A percentile compares a stretch with the other conserved stretches of the same genome.
phyloP scores from a whole-genome alignment of 2,888 invertebrate genomes.

The Spialia ferax region DNA sequence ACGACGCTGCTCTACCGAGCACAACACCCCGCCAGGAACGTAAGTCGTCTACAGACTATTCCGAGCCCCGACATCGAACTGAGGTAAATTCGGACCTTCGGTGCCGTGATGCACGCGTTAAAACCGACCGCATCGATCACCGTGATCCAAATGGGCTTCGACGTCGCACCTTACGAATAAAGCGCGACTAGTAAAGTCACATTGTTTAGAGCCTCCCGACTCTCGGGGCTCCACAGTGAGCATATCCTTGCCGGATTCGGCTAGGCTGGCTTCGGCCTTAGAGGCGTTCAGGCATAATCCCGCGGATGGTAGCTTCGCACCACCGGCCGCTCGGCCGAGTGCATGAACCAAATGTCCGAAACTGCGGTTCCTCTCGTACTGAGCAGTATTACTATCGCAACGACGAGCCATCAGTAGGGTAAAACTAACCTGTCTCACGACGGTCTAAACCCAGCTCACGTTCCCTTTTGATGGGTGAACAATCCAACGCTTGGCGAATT shows the following conservation, averaged over 20 bases:
- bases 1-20: constrained; percentile 86
- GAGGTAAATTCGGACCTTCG: constrained; percentile 54
- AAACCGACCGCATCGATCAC: constrained; percentile 61
- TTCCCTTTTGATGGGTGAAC: constrained; percentile 89
- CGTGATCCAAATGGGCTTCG: constrained; percentile 66
- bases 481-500: constrained; percentile 89
- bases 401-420: constrained; percentile 84
- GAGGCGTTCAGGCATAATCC: constrained; percentile 72
- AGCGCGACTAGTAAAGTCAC: constrained; percentile 66
- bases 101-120: constrained; percentile 56
- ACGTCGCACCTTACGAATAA: constrained; percentile 58
- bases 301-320: constrained; percentile 86
- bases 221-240: constrained; percentile 58
- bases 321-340: constrained; percentile 84
- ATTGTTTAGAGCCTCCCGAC: constrained; percentile 79
- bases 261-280: constrained; percentile 21
- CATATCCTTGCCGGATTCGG: constrained; percentile 15
- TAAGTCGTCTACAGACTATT: constrained; percentile 88
- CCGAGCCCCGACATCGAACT: constrained; percentile 84
- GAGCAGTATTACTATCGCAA: constrained; percentile 85
- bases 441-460: constrained; percentile 89
- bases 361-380: constrained; percentile 87
- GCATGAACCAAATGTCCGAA: constrained; percentile 87
- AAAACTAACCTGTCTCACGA: constrained; percentile 89
- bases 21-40: constrained; percentile 87